Evolutionary conservation across 2,113 vertebrate species (phyloP).

Genomic region (Collichthys lucidus): DNA sequence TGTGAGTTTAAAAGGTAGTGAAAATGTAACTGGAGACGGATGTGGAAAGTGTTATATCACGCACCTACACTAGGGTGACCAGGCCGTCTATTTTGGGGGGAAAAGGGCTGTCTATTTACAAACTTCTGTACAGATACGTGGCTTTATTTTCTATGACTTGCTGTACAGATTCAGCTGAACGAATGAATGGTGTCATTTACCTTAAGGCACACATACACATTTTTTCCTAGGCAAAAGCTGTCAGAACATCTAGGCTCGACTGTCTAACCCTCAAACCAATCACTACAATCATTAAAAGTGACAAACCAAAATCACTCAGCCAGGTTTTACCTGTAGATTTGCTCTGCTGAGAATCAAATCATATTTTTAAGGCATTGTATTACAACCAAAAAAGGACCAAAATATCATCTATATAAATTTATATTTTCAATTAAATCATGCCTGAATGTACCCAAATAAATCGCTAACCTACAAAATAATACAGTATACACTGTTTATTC

Average conservation of each 20-base stretch:
- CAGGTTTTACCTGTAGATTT: constrained; percentile 1
- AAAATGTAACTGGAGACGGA: constrained; percentile 1
- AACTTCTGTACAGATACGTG: constrained; percentile 25
- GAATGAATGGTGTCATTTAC: background rate
- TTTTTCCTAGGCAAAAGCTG: background rate
- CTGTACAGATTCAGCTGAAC: constrained; percentile 6
- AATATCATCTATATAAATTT: constrained; percentile 16
- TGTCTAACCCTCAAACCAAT: background rate
- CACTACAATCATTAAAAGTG: constrained; percentile 27
- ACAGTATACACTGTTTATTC: background rate
- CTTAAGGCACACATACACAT: background rate
- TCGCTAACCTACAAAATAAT: background rate
- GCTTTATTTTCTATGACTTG: constrained; percentile 40
- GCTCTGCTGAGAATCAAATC: constrained; percentile 4
- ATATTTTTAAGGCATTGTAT: constrained; percentile 2
- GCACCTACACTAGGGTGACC: constrained; percentile 21
- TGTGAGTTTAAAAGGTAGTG: background rate
- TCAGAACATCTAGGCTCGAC: background rate
- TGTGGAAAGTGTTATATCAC: constrained; percentile 21
- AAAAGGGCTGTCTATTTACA: constrained; percentile 27
- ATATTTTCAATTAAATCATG: background rate
- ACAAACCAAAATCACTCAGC: constrained; percentile 49
- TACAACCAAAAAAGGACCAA: constrained; percentile 52
- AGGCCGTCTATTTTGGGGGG: background rate
- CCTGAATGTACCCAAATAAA: background rate